These are phyloP conservation scores for Cyanoderma ruficeps DNA, from an alignment of 2,113 vertebrate species.

Conservation along the genomic window DNA sequence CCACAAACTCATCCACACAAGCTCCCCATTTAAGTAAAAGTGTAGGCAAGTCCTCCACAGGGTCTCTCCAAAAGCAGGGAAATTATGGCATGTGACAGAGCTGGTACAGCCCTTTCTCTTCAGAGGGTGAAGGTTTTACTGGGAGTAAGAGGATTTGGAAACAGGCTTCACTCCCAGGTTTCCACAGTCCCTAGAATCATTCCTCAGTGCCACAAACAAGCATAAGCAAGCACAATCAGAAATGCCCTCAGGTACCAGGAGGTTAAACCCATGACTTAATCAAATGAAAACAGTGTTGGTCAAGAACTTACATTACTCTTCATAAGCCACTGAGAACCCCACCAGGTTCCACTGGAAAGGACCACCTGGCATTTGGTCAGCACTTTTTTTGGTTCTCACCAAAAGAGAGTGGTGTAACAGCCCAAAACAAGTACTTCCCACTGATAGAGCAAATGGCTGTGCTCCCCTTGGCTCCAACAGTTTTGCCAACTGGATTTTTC, in stretches of 20 bases:
- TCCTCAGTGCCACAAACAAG: not conserved
- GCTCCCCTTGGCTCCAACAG: not conserved
- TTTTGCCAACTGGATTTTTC: not conserved
- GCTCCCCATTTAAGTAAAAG: not conserved
- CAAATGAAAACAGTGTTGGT: not conserved
- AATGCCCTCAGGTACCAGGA: not conserved
- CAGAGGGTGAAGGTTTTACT: not conserved
- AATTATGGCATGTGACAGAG: not conserved
- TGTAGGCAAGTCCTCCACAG: not conserved
- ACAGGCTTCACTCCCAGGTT: not conserved
- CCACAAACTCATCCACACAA: fast-evolving
- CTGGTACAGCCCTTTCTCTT: not conserved
- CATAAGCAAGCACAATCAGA: not conserved
- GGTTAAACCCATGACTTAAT: not conserved
- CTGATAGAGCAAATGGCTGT: not conserved
- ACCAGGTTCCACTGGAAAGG: not conserved
- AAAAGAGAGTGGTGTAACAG: fast-evolving
- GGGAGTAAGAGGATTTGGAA: not conserved
- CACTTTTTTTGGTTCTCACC: fast-evolving
- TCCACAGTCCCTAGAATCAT: not conserved
- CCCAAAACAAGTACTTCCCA: not conserved
- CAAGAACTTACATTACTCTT: not conserved
- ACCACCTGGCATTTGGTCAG: not conserved
- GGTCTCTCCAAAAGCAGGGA: not conserved
- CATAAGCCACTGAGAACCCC: not conserved